A percentile compares a stretch with the other conserved stretches of the same genome.
Conservation (phyloP, 1,140 invertebrate genomes). For the Drosophila pseudoananassae region DNA sequence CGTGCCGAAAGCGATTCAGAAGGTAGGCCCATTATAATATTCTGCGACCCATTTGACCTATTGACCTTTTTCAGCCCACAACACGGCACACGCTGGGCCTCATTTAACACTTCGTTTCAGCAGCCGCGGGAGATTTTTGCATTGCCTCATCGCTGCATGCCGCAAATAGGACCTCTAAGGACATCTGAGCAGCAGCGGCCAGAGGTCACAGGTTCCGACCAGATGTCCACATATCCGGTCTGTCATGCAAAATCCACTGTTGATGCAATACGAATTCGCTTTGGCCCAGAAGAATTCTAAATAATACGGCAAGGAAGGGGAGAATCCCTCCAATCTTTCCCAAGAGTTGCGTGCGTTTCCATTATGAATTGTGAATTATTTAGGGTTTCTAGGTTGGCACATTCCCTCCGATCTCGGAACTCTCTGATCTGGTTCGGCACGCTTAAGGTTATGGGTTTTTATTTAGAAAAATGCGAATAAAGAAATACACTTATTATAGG, state of each 20-base stretch:
- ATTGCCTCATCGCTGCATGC: slow-evolving; percentile 29
- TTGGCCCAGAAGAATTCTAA: slow-evolving; percentile 8
- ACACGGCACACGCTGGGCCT: slow-evolving; percentile 54
- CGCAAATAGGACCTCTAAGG: slow-evolving; percentile 24
- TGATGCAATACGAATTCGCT: slow-evolving; percentile 70
- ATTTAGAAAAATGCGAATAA: slow-evolving; percentile 4
- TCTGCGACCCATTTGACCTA: not conserved
- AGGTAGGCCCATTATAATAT: not conserved
- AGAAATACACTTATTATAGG: slow-evolving; percentile 10
- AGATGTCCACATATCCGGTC: slow-evolving; percentile 48
- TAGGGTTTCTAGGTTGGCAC: slow-evolving; percentile 38
- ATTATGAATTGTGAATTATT: slow-evolving; percentile 65
- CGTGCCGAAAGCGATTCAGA: slow-evolving; percentile 56
- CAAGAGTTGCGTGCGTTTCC: not conserved
- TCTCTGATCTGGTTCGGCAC: slow-evolving; percentile 38
- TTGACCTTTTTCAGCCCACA: slow-evolving; percentile 28
- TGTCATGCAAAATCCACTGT: slow-evolving; percentile 50
- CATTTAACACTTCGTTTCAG: slow-evolving; percentile 70
- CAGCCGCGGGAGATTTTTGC: slow-evolving; percentile 55
- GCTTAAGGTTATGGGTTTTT: slow-evolving; percentile 23
- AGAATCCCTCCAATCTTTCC: too few relatives aligned
- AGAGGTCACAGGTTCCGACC: slow-evolving; percentile 13
- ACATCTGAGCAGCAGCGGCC: slow-evolving; percentile 16
- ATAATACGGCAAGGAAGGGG: not conserved
- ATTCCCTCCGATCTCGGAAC: not conserved